A percentile compares a stretch with the other conserved stretches of the same genome.
These are phyloP conservation scores for Lepidotrigona ventralis DNA, from an alignment of 1,140 invertebrate species.

Conservation along the genomic window DNA sequence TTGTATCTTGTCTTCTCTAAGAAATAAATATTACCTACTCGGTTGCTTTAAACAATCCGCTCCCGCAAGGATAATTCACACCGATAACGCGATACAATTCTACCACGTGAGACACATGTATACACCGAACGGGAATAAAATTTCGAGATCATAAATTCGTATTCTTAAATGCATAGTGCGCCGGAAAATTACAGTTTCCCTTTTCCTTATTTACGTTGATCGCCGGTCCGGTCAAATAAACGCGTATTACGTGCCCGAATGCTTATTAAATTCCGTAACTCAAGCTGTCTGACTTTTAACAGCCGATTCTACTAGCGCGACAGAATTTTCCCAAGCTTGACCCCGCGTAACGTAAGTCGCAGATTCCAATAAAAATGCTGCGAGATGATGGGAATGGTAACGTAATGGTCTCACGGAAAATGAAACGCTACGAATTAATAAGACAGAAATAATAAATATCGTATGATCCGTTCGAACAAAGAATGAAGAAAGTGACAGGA, in stretches of 20 bases:
- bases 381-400: too few relatives aligned
- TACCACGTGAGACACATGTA: background rate
- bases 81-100: background rate
- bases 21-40: too few relatives aligned
- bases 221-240: constrained; percentile 2
- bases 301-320: constrained; percentile 8
- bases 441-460: background rate
- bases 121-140: background rate
- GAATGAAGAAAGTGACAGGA: background rate
- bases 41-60: background rate
- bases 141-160: background rate
- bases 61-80: background rate
- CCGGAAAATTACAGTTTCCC: background rate
- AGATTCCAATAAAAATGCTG: background rate
- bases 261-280: constrained; percentile 46
- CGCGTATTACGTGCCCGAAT: constrained; percentile 21
- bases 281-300: constrained; percentile 25
- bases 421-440: too few relatives aligned
- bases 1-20: too few relatives aligned
- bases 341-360: background rate
- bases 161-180: background rate
- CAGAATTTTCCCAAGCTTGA: background rate
- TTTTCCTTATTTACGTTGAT: constrained; percentile 28
- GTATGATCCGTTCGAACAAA: background rate
- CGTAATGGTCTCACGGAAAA: too few relatives aligned